These are phyloP conservation scores for Zaprionus davidi DNA, from an alignment of 1,140 invertebrate species.

Conservation along the genomic window DNA sequence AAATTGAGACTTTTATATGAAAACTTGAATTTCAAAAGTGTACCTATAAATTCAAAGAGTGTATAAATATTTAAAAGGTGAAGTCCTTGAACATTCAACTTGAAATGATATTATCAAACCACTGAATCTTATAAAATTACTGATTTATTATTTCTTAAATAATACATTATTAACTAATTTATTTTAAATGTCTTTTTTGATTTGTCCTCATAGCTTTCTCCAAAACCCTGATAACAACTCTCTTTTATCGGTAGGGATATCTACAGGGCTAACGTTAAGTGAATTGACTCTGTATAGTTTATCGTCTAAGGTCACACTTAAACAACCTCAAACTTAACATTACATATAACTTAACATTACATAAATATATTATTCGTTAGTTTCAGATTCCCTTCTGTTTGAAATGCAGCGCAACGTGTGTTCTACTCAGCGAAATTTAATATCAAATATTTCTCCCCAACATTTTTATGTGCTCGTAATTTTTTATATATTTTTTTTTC, in stretches of 20 bases:
- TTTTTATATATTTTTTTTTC: constrained; percentile 16
- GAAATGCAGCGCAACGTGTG: not conserved
- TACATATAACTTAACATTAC: too few relatives aligned
- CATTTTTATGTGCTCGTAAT: constrained; percentile 28
- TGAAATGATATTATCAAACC: not conserved
- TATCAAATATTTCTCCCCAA: constrained; percentile 30
- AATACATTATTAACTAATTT: too few relatives aligned
- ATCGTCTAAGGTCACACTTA: too few relatives aligned
- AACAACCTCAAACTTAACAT: too few relatives aligned
- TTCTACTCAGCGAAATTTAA: constrained; percentile 21
- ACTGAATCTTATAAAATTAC: not conserved
- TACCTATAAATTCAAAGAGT: not conserved
- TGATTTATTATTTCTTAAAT: too few relatives aligned
- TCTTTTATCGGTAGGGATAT: too few relatives aligned
- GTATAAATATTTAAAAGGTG: not conserved
- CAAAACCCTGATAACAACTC: too few relatives aligned
- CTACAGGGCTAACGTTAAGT: too few relatives aligned
- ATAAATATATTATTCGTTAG: too few relatives aligned
- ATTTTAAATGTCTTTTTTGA: too few relatives aligned
- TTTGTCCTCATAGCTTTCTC: too few relatives aligned
- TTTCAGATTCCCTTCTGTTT: not conserved
- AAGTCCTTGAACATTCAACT: not conserved
- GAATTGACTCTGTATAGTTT: too few relatives aligned
- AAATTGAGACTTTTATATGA: not conserved
- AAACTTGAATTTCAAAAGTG: not conserved